phyloP scores from a whole-genome alignment of 2,888 invertebrate species.

The Dolichopus griseipennis region DNA sequence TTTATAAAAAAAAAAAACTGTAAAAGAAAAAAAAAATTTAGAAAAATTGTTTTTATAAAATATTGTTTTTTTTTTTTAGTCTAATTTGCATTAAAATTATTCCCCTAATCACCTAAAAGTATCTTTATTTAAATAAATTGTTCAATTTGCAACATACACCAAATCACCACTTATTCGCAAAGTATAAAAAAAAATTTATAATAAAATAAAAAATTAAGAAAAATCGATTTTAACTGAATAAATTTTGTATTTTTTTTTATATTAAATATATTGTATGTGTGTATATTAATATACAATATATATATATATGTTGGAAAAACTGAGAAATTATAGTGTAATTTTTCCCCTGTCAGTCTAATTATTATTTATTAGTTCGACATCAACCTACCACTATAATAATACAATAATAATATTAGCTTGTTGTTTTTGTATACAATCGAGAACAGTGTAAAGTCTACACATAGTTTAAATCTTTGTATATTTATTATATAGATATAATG shows the following conservation, averaged over 20 bases:
- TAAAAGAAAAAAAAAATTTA: background rate
- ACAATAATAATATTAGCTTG: background rate
- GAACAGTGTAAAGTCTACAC: background rate
- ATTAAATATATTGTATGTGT: too few relatives aligned
- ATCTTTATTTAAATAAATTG: slow-evolving; percentile 6
- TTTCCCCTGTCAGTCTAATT: background rate
- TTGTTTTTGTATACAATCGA: background rate
- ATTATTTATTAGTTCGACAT: slow-evolving; percentile 6
- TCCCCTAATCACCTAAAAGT: background rate
- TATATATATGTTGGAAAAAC: background rate
- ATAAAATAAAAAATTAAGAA: too few relatives aligned
- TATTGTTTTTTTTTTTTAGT: background rate
- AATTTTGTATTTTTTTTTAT: too few relatives aligned
- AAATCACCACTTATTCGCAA: background rate
- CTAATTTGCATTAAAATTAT: background rate
- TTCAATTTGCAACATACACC: background rate
- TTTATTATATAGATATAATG: background rate
- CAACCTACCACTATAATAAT: slow-evolving; percentile 2
- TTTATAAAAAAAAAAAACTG: too few relatives aligned
- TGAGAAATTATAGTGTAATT: slow-evolving; percentile 3
- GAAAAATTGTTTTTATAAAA: background rate
- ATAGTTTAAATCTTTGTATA: background rate
- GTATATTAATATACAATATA: too few relatives aligned
- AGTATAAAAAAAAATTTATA: too few relatives aligned
- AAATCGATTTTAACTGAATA: too few relatives aligned